phyloP scores from a whole-genome alignment of 2,113 vertebrate genomes.

The Leucoraja erinaceus region DNA sequence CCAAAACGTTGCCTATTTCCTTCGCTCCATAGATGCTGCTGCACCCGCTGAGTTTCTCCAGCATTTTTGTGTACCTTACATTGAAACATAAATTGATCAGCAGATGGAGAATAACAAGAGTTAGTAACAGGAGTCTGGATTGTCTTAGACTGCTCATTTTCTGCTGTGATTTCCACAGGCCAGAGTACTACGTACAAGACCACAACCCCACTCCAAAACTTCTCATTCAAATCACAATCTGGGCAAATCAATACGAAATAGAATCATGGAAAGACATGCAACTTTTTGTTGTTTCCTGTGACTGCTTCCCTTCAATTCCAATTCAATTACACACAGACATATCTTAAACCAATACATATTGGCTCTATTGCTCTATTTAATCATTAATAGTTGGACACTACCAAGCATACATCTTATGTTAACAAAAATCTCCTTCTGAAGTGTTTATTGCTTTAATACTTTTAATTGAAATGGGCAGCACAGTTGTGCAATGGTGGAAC shows the following conservation, averaged over 20 bases:
- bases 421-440: background rate
- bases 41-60: too few species aligned
- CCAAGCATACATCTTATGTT: background rate
- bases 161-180: background rate
- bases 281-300: constrained; percentile 13
- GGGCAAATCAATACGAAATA: constrained; percentile 30
- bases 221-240: constrained; percentile 32
- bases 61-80: too few species aligned
- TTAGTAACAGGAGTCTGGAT: background rate
- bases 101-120: background rate
- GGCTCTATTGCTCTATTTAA: constrained; percentile 14
- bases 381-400: background rate
- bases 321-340: constrained; percentile 32
- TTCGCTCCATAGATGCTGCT: too few species aligned
- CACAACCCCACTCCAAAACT: constrained; percentile 12
- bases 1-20: too few species aligned
- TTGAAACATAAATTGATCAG: background rate
- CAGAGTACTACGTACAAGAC: background rate
- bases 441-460: constrained; percentile 3
- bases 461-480: background rate
- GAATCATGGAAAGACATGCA: constrained; percentile 29
- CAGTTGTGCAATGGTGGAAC: too few species aligned
- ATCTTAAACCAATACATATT: constrained; percentile 26
- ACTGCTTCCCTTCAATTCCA: constrained; percentile 33
- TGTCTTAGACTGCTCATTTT: background rate